Conservation (phyloP, 2,797 vertebrate genomes). For the Arremon aurantiirostris region DNA sequence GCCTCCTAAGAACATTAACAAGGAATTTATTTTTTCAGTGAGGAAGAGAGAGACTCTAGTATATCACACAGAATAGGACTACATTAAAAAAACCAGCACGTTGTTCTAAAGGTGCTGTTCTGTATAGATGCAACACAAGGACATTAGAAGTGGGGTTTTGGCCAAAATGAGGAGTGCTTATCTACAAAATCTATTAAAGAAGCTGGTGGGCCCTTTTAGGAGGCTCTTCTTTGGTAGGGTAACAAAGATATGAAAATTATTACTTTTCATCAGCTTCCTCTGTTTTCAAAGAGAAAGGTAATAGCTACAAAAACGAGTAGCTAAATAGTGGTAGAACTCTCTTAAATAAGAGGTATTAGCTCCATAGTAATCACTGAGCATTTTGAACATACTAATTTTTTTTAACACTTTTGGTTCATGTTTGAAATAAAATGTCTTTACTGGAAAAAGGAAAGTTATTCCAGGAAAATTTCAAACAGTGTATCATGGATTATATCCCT, state of each 20-base stretch:
- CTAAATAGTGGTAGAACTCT: background rate
- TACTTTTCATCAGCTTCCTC: background rate
- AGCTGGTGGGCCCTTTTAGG: background rate
- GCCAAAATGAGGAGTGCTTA: background rate
- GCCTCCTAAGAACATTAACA: background rate
- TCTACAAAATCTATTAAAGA: background rate
- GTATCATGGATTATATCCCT: background rate
- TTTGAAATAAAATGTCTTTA: background rate
- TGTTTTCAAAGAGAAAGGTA: background rate
- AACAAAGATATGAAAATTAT: background rate
- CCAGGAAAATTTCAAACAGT: background rate
- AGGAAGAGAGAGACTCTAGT: too few species aligned
- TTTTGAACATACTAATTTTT: background rate
- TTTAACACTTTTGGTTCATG: background rate
- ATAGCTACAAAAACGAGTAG: background rate
- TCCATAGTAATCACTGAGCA: background rate
- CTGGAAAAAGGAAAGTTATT: background rate
- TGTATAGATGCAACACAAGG: background rate
- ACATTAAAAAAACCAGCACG: accelerated
- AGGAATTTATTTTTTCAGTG: background rate
- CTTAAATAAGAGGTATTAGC: background rate
- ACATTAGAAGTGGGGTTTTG: background rate
- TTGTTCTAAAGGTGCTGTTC: background rate
- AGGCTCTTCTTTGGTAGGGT: accelerated
- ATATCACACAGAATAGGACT: background rate